phyloP scores from a whole-genome alignment of 2,888 invertebrate genomes.

The Ctenicera cuprea region DNA sequence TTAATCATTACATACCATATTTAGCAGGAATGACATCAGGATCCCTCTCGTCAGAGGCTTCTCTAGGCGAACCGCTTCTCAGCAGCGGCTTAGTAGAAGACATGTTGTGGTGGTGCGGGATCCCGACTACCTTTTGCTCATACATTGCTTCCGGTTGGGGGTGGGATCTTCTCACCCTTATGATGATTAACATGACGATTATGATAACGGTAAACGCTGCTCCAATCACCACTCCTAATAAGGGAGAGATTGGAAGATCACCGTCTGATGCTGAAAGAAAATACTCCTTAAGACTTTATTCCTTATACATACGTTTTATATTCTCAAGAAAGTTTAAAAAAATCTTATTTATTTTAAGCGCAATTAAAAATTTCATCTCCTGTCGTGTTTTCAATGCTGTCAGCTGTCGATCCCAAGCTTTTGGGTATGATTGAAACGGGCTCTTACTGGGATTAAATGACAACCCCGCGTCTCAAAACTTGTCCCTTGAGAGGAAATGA shows the following conservation, averaged over 20 bases:
- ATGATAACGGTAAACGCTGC: slow-evolving; percentile 75
- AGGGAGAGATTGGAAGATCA: slow-evolving; percentile 75
- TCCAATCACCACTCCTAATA: slow-evolving; percentile 76
- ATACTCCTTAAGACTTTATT: background rate
- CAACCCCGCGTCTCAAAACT: slow-evolving; percentile 2
- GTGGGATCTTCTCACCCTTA: slow-evolving; percentile 71
- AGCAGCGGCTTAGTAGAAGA: slow-evolving; percentile 70
- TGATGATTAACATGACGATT: slow-evolving; percentile 73
- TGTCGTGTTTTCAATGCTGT: slow-evolving; percentile 22
- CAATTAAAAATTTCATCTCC: background rate
- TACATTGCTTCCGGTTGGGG: slow-evolving; percentile 64
- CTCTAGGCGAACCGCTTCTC: slow-evolving; percentile 69
- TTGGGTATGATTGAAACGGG: slow-evolving; percentile 21
- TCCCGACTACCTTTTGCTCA: slow-evolving; percentile 71
- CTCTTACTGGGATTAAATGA: slow-evolving; percentile 31
- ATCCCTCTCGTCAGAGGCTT: slow-evolving; percentile 77
- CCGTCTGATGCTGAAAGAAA: slow-evolving; percentile 74
- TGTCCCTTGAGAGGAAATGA: slow-evolving; percentile 18
- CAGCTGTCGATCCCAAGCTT: slow-evolving; percentile 29
- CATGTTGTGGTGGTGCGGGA: slow-evolving; percentile 64
- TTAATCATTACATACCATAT: slow-evolving; percentile 75
- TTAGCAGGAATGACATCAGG: slow-evolving; percentile 86
- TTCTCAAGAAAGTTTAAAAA: no score
- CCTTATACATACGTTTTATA: no score
- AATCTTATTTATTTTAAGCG: background rate